Conservation (phyloP, 2,113 vertebrate species). For the Cranoglanis bouderius region DNA sequence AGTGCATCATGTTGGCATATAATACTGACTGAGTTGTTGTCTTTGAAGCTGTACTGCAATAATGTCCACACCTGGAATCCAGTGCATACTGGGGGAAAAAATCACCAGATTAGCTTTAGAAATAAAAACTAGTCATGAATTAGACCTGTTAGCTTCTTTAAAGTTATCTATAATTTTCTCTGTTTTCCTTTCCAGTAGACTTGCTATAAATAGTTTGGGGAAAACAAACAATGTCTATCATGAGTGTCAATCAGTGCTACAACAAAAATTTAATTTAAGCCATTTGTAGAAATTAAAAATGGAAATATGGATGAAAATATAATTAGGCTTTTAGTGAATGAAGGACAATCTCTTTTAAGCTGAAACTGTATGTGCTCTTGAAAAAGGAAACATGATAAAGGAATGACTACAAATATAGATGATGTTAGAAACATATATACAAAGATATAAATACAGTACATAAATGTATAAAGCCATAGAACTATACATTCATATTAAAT, state of each 20-base stretch:
- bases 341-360: neutral
- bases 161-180: neutral
- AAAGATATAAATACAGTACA: neutral
- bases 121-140: neutral
- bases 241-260: constrained; percentile 1
- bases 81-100: constrained; percentile 9
- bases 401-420: neutral
- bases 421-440: neutral
- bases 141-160: neutral
- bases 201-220: neutral
- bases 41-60: neutral
- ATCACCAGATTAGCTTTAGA: neutral
- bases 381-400: neutral
- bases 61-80: neutral
- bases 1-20: neutral
- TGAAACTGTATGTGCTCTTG: neutral
- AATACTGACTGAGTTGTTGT: constrained; percentile 22
- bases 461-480: neutral
- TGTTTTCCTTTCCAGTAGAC: neutral
- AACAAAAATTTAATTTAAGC: neutral
- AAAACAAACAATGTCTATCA: neutral
- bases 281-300: neutral
- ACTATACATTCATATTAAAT: neutral
- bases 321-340: neutral
- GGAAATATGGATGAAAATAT: neutral